Evolutionary conservation across 2,113 vertebrate genomes (phyloP).

Genomic region (Actenoides lindsayi): DNA sequence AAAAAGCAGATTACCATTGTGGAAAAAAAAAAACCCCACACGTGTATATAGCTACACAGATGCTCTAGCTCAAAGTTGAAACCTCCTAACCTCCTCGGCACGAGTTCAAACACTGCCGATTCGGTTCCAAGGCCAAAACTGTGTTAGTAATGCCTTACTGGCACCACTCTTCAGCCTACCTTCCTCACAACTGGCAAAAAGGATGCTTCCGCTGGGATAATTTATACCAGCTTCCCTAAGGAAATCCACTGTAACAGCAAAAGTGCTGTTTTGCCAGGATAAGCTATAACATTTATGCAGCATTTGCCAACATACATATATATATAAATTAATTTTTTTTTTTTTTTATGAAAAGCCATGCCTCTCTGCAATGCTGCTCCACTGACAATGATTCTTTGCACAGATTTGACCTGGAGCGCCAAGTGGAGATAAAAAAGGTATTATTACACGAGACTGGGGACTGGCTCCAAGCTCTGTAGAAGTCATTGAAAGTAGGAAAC

Average conservation of each 20-base stretch:
- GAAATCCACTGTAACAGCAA: slow-evolving; percentile 51
- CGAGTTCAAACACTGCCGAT: neutral
- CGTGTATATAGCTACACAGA: neutral
- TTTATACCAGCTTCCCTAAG: slow-evolving; percentile 51
- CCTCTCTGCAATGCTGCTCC: neutral
- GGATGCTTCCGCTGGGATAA: slow-evolving; percentile 35
- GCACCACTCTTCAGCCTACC: neutral
- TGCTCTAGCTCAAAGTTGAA: neutral
- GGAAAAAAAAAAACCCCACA: neutral
- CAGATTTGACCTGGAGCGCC: neutral
- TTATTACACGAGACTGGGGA: neutral
- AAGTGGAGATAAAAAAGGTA: slow-evolving; percentile 39
- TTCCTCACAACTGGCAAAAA: slow-evolving; percentile 39
- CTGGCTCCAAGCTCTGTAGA: slow-evolving; percentile 6
- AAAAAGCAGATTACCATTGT: neutral
- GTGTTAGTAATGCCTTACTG: slow-evolving; percentile 11
- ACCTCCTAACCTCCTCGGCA: neutral
- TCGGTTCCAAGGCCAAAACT: slow-evolving; percentile 18
- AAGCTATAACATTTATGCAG: slow-evolving; percentile 55
- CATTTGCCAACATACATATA: slow-evolving; percentile 42
- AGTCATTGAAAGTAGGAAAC: slow-evolving; percentile 32
- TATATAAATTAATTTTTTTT: neutral
- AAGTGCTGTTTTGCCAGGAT: slow-evolving; percentile 45
- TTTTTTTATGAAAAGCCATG: neutral
- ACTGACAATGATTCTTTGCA: slow-evolving; percentile 16